A percentile compares a stretch with the other conserved stretches of the same genome.
phyloP scores from a whole-genome alignment of 2,113 vertebrate species.

The Poeciliopsis turrubarensis region DNA sequence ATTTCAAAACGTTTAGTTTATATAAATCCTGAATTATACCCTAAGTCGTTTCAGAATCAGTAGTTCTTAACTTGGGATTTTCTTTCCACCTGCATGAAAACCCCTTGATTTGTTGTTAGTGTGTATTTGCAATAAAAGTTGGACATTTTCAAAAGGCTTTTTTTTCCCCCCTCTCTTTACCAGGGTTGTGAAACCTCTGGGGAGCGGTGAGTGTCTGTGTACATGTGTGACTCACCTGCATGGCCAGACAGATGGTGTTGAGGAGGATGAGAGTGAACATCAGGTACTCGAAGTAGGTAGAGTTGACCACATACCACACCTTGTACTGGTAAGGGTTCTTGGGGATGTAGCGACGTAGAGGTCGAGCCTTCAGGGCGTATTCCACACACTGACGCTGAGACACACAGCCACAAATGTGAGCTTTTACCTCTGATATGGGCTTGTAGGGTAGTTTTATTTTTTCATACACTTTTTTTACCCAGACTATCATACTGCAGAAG shows the following conservation, averaged over 20 bases:
- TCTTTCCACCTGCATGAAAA: not conserved
- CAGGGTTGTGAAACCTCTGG: not conserved
- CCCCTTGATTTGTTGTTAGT: not conserved
- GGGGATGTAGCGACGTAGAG: constrained; percentile 94
- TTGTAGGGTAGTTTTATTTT: not conserved
- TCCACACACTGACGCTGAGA: constrained; percentile 96
- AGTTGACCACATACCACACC: constrained; percentile 99
- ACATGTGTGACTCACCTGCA: constrained; percentile 87
- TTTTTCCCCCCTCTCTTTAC: not conserved
- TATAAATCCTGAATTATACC: no score
- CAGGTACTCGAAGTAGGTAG: constrained; percentile 99
- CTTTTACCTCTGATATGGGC: not conserved
- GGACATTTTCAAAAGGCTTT: not conserved
- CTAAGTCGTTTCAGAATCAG: no score
- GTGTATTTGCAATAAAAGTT: not conserved
- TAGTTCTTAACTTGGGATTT: not conserved
- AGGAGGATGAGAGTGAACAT: constrained; percentile 99
- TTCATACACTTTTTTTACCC: not conserved
- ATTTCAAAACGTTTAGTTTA: no score
- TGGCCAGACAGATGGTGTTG: constrained; percentile 99
- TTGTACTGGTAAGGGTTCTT: constrained; percentile 99
- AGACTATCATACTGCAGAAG: no score
- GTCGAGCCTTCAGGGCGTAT: constrained; percentile 96
- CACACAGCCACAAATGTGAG: constrained; percentile 28
- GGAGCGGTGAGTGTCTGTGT: not conserved